Evolutionary conservation across 2,797 vertebrate genomes (phyloP).

Genomic region (Lithobates pipiens): DNA sequence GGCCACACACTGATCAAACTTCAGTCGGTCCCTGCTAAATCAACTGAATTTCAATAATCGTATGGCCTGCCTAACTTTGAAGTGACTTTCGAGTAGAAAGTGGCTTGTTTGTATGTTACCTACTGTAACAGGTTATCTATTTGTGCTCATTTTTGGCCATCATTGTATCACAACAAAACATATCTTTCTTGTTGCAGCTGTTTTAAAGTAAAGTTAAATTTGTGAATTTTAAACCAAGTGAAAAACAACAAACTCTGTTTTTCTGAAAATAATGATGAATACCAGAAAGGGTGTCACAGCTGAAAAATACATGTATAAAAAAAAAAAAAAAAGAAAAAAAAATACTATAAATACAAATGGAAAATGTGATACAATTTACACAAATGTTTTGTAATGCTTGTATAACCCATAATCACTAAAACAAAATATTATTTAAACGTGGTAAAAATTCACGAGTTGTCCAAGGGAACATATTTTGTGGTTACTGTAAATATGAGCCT

Average conservation of each 20-base stretch:
- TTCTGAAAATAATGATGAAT: constrained; percentile 23
- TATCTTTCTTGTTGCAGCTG: neutral
- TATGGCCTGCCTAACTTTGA: neutral
- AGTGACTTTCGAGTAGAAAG: no score
- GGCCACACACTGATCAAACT: no score
- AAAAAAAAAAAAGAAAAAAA: neutral
- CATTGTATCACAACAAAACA: neutral
- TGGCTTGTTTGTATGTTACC: neutral
- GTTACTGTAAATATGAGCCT: constrained; percentile 56
- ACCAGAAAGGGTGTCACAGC: constrained; percentile 22
- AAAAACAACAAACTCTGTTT: neutral
- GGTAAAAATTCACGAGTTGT: constrained; percentile 53
- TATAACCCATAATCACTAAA: constrained; percentile 59
- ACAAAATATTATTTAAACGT: constrained; percentile 58
- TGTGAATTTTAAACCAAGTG: neutral
- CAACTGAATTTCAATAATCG: no score
- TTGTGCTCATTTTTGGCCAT: neutral
- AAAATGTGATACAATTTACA: constrained; percentile 47
- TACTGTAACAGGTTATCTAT: neutral
- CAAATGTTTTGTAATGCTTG: constrained; percentile 56
- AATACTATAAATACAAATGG: constrained; percentile 40
- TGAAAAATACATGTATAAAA: constrained; percentile 14
- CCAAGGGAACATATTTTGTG: constrained; percentile 58
- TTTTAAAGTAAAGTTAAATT: neutral
- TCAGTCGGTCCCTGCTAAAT: no score